phyloP scores from a whole-genome alignment of 1,140 invertebrate species.

The Rhyzopertha dominica region DNA sequence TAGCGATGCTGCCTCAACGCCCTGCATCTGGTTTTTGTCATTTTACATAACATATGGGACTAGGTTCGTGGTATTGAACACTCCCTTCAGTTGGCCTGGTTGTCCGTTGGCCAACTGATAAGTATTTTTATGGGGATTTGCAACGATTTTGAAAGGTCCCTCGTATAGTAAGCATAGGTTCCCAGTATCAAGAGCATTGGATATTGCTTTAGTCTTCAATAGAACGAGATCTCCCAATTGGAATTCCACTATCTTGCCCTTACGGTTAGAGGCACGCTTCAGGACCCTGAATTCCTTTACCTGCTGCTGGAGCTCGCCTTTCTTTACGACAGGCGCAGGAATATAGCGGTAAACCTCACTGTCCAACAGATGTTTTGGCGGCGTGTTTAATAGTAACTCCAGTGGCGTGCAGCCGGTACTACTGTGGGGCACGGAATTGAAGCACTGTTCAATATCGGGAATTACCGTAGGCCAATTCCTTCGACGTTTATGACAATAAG shows the following conservation, averaged over 20 bases:
- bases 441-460: too few species aligned
- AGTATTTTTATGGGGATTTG: too few species aligned
- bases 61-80: too few species aligned
- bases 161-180: too few species aligned
- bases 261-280: conserved; percentile 17
- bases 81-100: too few species aligned
- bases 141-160: too few species aligned
- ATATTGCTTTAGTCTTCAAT: conserved; percentile 27
- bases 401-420: too few species aligned
- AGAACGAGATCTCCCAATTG: conserved; percentile 36
- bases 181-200: conserved; percentile 12
- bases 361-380: conserved; percentile 32
- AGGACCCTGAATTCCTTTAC: conserved; percentile 25
- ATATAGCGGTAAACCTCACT: conserved; percentile 27
- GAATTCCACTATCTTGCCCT: conserved; percentile 17
- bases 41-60: too few species aligned
- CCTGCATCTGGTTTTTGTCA: too few species aligned
- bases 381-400: conserved; percentile 29
- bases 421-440: too few species aligned
- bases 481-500: conserved; percentile 23
- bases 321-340: conserved; percentile 18
- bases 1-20: too few species aligned
- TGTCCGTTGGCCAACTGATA: too few species aligned
- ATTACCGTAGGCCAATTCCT: conserved; percentile 24
- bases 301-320: conserved; percentile 27